Base-by-base conservation (phyloP, 2,797 vertebrate species). In the Vultur gryphus region DNA sequence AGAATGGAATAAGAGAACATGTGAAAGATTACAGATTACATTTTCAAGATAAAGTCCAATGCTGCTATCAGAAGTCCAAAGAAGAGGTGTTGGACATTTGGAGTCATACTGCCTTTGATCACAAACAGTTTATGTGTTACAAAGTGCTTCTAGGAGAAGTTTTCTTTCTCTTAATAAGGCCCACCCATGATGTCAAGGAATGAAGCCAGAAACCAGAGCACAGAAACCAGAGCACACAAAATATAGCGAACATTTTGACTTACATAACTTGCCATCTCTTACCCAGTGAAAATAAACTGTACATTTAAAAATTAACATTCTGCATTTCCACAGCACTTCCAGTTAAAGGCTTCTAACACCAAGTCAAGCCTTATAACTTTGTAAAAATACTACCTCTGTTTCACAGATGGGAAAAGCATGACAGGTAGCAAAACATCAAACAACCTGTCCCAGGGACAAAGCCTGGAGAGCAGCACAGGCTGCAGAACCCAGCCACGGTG, bases 231-330 rank as follows among this genome's bases (percentile, higher is more conserved):
- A 54, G 41, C 46, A 58, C 3, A 46, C 11, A 17, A 59, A 94
- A 41, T 0, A 41, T 0, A 73, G 31, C 6, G 37, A 78, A 76
- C 9, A 2, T 69, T 35, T 21, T n/a, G 43, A 55, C 23, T 9
- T 46, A 24, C 9, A 29, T 29, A 80, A 84, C 83, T 72, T 5
- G 0, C 21, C 48, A 16, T 44, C 72, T 81, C 69, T 54, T 46
- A n/a, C 57, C 43, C 28, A 59, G 61, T 7, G 33, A 91, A 21
- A 57, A 55, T 41, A 67, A 88, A 23, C 58, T 16, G 49, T 9
- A 49, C 57, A 12, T 61, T 59, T 19, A 29, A 93, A 81, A 82
- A 80, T 19, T 13, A 82, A 59, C 62, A 54, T n/a, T 44, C 76
- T 48, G 39, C 70, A 58, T 43, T 58, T 57, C 59, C 58, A 33